Evolutionary conservation across 2,797 vertebrate species (phyloP), one percentile per base, ranked within the genome.

Genomic region (Melanotaenia parkinsoni): DNA sequence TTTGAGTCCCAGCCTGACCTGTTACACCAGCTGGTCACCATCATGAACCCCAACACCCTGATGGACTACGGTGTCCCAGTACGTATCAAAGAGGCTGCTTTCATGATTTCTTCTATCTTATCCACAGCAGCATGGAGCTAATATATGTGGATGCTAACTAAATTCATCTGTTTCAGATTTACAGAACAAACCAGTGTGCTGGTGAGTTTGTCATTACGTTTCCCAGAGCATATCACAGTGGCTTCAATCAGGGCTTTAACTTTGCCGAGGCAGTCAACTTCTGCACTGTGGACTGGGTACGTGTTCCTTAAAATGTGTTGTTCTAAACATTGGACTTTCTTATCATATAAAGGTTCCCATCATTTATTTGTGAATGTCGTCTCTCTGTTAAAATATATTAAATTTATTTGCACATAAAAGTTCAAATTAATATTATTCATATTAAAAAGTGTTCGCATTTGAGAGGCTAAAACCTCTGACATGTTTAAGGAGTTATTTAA

Each of bases 191-290:
- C 90, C 98, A 99, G 76, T 99, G 97, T 78, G 98, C 98, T 11
- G 98, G 98, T 6, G 98, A 99, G 90, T 99, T 99, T 74, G 97
- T 99, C 66, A 96, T 99, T 89, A 99, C 98, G 1, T 99, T 99
- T 81, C 98, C 98, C 1, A 93, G 98, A 91, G 96, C 98, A 63
- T 99, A 99, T 84, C 98, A 99, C 91, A 99, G 97, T 0, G 98
- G 98, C 77, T 99, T 99, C 91, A 99, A 99, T 81, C 98, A 99
- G 89, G 97, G 98, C 62, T 99, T 99, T 80, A 99, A 99, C 94
- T 99, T 99, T 58, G 98, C 98, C 10, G 98, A 99, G 86, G 98
- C 98, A 1, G 98, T 99, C 66, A 99, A 99, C 91, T 99, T 99
- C 94, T 99, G 98, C 88, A 99, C 98, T 0, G 96, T 98, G 58